Evolutionary conservation across 2,888 invertebrate species (phyloP).

Genomic region (Maniola hyperantus): DNA sequence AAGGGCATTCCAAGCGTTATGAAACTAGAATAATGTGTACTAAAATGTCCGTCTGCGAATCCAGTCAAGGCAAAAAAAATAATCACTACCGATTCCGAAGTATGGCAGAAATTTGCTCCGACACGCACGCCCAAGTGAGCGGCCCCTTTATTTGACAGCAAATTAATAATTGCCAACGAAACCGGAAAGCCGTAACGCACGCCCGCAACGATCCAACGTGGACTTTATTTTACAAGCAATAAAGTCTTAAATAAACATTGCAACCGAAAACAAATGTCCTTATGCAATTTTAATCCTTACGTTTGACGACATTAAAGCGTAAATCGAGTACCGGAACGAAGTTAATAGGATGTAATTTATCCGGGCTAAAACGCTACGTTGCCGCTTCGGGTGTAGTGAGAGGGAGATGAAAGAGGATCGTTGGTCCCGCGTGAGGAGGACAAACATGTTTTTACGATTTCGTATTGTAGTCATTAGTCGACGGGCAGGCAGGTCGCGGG

Average conservation of each 20-base stretch:
- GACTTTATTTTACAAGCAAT: conserved; percentile 68
- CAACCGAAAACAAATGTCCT: conserved; percentile 56
- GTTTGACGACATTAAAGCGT: conserved; percentile 71
- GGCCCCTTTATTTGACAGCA: conserved; percentile 83
- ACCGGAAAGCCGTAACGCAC: conserved; percentile 70
- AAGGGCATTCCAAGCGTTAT: conserved; percentile 45
- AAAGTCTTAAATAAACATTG: conserved; percentile 71
- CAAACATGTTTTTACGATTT: conserved; percentile 65
- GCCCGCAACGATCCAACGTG: conserved; percentile 59
- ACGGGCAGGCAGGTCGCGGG: conserved; percentile 58
- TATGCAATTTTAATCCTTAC: conserved; percentile 80
- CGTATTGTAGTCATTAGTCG: conserved; percentile 70
- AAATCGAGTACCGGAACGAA: conserved; percentile 76
- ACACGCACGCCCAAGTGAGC: conserved; percentile 82
- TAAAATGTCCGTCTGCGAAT: conserved; percentile 77
- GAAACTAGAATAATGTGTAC: conserved; percentile 49
- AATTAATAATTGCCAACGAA: conserved; percentile 76
- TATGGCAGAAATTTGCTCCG: conserved; percentile 82
- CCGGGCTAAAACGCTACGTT: conserved; percentile 76
- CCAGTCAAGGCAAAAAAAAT: conserved; percentile 74
- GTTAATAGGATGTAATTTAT: conserved; percentile 82
- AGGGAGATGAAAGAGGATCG: conserved; percentile 54
- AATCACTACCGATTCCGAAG: conserved; percentile 79
- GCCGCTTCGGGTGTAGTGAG: conserved; percentile 72
- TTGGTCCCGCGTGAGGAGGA: conserved; percentile 54